These are phyloP conservation scores for Centropus unirufus DNA, from an alignment of 2,113 vertebrate genomes.

Conservation along the genomic window DNA sequence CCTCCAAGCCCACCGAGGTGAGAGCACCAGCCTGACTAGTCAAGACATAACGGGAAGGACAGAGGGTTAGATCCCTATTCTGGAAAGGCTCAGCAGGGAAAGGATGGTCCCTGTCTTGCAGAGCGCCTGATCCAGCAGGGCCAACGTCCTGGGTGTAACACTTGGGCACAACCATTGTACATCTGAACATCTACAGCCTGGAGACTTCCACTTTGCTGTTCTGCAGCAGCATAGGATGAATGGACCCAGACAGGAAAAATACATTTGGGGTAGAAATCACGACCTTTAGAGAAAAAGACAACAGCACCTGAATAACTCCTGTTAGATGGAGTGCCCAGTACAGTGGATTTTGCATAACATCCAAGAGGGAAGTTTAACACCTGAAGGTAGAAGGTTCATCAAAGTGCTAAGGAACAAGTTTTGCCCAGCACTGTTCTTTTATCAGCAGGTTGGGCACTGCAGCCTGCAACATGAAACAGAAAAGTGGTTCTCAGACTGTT, in stretches of 20 bases:
- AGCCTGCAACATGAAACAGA: neutral
- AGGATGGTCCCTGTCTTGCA: neutral
- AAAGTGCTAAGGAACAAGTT: neutral
- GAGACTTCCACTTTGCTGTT: neutral
- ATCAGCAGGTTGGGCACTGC: neutral
- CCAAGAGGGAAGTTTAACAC: neutral
- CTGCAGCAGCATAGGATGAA: neutral
- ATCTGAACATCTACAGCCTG: neutral
- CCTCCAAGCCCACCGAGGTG: neutral
- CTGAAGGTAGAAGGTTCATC: neutral
- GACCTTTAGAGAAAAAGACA: neutral
- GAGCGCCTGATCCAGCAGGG: neutral
- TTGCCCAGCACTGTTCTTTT: neutral
- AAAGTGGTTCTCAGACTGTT: neutral
- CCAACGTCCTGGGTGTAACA: rapidly evolving
- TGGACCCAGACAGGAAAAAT: neutral
- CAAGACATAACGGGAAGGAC: neutral
- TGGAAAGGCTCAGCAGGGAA: neutral
- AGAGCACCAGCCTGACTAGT: neutral
- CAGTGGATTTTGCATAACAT: neutral
- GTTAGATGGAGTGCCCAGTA: neutral
- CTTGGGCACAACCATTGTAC: neutral
- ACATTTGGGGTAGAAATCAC: neutral
- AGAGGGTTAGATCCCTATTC: neutral
- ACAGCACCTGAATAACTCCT: neutral